Conservation (phyloP, 2,113 vertebrate genomes). For the Eptesicus fuscus region DNA sequence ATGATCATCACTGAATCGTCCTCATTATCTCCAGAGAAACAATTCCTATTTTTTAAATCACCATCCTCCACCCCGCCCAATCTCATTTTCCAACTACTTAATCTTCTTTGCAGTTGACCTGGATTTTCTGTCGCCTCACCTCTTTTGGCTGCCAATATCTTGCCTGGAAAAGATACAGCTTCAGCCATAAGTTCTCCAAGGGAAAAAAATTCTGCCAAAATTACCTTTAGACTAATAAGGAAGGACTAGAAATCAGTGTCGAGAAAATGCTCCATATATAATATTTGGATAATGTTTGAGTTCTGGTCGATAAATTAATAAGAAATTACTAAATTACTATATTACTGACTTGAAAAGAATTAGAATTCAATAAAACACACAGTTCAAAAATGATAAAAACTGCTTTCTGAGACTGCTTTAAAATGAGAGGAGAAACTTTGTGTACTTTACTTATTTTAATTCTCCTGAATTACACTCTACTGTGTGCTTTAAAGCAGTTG, state of each 20-base stretch:
- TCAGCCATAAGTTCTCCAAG: background rate
- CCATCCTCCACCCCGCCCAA: background rate
- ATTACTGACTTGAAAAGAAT: background rate
- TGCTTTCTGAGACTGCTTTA: slow-evolving; percentile 5
- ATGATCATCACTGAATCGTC: background rate
- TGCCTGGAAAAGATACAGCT: background rate
- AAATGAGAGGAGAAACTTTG: background rate
- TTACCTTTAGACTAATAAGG: background rate
- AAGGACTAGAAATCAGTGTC: background rate
- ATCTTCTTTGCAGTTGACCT: slow-evolving; percentile 8
- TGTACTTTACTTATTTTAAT: background rate
- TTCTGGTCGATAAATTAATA: background rate
- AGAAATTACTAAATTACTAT: background rate
- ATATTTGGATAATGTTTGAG: background rate
- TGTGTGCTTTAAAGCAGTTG: background rate
- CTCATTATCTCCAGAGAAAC: background rate
- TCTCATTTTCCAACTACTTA: slow-evolving; percentile 16
- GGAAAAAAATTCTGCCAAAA: background rate
- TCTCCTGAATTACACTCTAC: background rate
- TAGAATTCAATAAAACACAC: background rate
- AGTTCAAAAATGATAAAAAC: background rate
- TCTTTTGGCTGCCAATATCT: background rate
- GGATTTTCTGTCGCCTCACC: background rate
- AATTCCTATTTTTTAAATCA: background rate
- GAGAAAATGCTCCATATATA: background rate